Conservation (phyloP, 2,113 vertebrate genomes). For the Aegithalos caudatus region DNA sequence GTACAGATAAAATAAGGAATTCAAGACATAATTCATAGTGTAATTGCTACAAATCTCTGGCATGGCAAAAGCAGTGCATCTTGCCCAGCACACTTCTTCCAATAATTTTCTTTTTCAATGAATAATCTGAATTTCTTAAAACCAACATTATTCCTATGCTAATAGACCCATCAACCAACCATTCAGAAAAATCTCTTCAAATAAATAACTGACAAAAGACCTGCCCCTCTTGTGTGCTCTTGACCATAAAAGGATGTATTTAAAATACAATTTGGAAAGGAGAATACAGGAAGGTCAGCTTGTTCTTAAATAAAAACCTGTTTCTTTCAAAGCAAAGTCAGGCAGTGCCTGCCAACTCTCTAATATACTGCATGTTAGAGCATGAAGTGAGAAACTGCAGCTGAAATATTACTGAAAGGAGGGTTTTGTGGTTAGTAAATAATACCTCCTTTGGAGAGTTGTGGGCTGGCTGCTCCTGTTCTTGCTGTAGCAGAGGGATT, state of each 20-base stretch:
- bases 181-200: not conserved
- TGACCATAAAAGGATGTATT: not conserved
- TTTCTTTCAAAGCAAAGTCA: not conserved
- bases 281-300: not conserved
- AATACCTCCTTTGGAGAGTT: not conserved
- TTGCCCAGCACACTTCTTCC: not conserved
- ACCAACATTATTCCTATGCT: not conserved
- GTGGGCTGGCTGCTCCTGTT: not conserved
- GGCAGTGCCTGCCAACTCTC: not conserved
- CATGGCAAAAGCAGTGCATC: not conserved
- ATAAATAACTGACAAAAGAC: not conserved
- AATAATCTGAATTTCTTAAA: not conserved
- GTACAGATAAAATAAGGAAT: not conserved
- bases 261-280: not conserved
- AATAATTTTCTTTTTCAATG: not conserved
- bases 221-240: not conserved
- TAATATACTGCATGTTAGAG: not conserved
- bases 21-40: not conserved
- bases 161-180: not conserved
- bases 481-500: not conserved
- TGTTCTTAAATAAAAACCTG: not conserved
- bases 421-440: not conserved
- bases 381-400: not conserved
- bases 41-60: not conserved
- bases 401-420: not conserved